Percentiles rank a stretch among this genome's conserved stretches.
Conservation (phyloP, 2,797 vertebrate species). For the Fundulus diaphanus region DNA sequence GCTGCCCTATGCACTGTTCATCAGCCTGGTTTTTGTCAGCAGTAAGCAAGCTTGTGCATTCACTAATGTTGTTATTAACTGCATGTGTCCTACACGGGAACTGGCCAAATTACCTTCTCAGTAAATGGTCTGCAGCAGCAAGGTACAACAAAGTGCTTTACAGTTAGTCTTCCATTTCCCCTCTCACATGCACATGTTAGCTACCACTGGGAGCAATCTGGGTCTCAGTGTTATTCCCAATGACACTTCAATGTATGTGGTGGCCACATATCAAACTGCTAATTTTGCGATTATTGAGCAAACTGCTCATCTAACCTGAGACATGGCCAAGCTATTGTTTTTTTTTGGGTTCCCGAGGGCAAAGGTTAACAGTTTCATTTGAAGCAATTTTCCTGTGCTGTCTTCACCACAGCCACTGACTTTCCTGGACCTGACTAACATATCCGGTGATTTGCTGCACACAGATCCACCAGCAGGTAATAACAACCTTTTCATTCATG, state of each 20-base stretch:
- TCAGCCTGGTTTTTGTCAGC: neutral
- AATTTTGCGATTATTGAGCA: conserved; percentile 1
- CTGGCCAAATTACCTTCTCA: conserved; percentile 10
- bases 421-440: neutral
- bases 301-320: neutral
- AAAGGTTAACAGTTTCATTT: conserved; percentile 46
- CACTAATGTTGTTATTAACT: conserved; percentile 51
- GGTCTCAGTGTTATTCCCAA: neutral
- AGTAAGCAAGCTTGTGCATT: no score
- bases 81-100: conserved; percentile 58
- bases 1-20: neutral
- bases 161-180: neutral
- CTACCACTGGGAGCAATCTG: neutral
- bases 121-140: neutral
- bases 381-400: conserved; percentile 17
- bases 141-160: neutral
- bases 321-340: conserved; percentile 7
- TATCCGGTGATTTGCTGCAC: neutral
- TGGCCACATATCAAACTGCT: neutral
- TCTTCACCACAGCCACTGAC: conserved; percentile 11
- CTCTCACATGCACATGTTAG: neutral
- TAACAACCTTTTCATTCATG: neutral
- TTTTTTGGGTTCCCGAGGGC: conserved; percentile 57
- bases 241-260: neutral
- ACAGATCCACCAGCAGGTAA: neutral